Evolutionary conservation across 2,113 vertebrate genomes (phyloP).

Genomic region (Polypterus bichir): DNA sequence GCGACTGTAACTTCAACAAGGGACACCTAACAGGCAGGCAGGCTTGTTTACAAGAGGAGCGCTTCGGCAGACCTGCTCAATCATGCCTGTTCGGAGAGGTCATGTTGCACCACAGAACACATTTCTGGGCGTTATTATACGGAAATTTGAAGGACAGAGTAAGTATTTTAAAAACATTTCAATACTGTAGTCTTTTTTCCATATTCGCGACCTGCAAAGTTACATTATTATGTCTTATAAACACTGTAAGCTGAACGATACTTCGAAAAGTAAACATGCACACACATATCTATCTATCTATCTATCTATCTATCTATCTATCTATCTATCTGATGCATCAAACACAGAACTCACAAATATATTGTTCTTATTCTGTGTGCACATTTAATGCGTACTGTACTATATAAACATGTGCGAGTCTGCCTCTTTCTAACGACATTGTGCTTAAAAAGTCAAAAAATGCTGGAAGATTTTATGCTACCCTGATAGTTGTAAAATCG

Average conservation of each 20-base stretch:
- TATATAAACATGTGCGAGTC: no score
- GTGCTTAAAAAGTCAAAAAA: no score
- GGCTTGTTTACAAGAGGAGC: slow-evolving; percentile 32
- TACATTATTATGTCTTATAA: background rate
- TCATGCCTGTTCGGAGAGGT: slow-evolving; percentile 96
- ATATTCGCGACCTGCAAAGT: background rate
- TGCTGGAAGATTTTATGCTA: no score
- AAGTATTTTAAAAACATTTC: slow-evolving; percentile 48
- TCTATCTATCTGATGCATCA: no score
- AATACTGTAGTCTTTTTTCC: background rate
- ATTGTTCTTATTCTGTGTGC: no score
- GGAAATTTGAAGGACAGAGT: slow-evolving; percentile 99
- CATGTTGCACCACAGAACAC: slow-evolving; percentile 98
- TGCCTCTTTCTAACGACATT: no score
- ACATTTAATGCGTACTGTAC: no score
- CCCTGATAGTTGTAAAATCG: no score
- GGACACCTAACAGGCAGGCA: slow-evolving; percentile 34
- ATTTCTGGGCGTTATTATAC: slow-evolving; percentile 93
- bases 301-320: no score
- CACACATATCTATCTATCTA: background rate
- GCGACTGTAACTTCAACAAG: slow-evolving; percentile 57
- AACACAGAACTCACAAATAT: no score
- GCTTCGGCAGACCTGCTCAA: slow-evolving; percentile 47
- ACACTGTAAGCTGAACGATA: background rate
- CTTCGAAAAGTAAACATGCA: background rate